Percentiles rank a stretch among this genome's conserved stretches.
These are phyloP conservation scores for Congeria kusceri DNA, from an alignment of 2,888 invertebrate species.

Conservation along the genomic window DNA sequence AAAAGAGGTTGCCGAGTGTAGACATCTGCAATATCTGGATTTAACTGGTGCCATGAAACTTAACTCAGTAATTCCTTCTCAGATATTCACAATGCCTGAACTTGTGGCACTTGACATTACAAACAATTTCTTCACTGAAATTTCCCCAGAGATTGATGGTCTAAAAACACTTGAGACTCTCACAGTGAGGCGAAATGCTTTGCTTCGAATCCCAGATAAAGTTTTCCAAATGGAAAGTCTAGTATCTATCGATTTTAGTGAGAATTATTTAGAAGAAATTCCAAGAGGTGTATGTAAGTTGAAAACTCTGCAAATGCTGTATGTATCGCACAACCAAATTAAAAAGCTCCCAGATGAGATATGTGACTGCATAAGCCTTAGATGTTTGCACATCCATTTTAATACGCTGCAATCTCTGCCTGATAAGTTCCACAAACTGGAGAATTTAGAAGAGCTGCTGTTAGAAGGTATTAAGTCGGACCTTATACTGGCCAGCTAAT, in stretches of 20 bases:
- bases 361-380: conserved; percentile 67
- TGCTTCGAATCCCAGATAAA: conserved; percentile 76
- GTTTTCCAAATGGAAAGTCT: conserved; percentile 75
- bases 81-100: conserved; percentile 74
- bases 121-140: conserved; percentile 80
- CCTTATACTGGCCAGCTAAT: too few species aligned
- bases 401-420: conserved; percentile 72
- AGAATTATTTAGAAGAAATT: conserved; percentile 77
- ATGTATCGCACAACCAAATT: conserved; percentile 73
- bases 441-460: conserved; percentile 72
- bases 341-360: conserved; percentile 68
- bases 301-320: conserved; percentile 70
- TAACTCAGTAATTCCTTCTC: conserved; percentile 74
- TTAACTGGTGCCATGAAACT: conserved; percentile 78
- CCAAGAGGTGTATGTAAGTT: conserved; percentile 68
- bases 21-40: conserved; percentile 72
- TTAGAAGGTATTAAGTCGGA: conserved; percentile 64
- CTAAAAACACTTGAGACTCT: conserved; percentile 73
- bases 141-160: conserved; percentile 74
- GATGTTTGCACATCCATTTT: conserved; percentile 61
- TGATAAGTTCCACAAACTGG: conserved; percentile 71
- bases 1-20: conserved; percentile 73
- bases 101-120: conserved; percentile 75
- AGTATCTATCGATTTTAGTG: conserved; percentile 76
- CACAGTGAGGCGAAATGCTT: conserved; percentile 77